Base-by-base conservation (phyloP, 2,888 invertebrate species). In the Saturnia pavonia region DNA sequence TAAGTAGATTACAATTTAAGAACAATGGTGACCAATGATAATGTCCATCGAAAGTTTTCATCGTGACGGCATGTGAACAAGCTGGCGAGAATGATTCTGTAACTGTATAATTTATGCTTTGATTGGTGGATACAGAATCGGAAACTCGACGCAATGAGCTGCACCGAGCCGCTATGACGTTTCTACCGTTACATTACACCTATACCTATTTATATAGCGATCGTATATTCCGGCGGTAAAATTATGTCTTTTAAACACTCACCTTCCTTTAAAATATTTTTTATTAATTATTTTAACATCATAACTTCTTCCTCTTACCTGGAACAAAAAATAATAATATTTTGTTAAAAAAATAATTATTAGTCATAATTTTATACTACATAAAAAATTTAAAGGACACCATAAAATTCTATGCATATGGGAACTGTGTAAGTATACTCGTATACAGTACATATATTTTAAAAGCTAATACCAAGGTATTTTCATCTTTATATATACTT, bases 291-390 rank as follows among this genome's bases (percentile, higher is more conserved):
- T 12, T 27, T 27, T 14, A 9, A 25, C 11, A 19, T 60, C 6
- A 54, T 54, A 27, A 6, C 3, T 14, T 27, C 57, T 27, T 25
- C 6, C 12, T 25, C 57, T 60, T 60, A 60, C 57, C 57, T 60
- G 57, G 14, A 60, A 60, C 57, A 60, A 60, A 27, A 60, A 54
- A 51, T 51, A 34, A 60, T 14, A 60, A 60, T 14, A 60, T 14
- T 60, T 60, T 25, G 8, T 60, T 60, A 60, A 14, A 2, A 27
- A 4, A 60, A 11, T 60, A 27, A 3, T 6, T n/a, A 6, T 4
- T 27, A 60, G 14, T 27, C 27, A 27, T 54, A 7, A 54, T 54
- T 54, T 54, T 54, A 22, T 22, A 22, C 11, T 9, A 22, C 1
- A 54, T 22, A 7, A 11, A 54, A 48, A n/a, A n/a, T 19, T 19